These are phyloP conservation scores for Hemicrepidius hirtus DNA, from an alignment of 2,888 invertebrate genomes.

Conservation along the genomic window DNA sequence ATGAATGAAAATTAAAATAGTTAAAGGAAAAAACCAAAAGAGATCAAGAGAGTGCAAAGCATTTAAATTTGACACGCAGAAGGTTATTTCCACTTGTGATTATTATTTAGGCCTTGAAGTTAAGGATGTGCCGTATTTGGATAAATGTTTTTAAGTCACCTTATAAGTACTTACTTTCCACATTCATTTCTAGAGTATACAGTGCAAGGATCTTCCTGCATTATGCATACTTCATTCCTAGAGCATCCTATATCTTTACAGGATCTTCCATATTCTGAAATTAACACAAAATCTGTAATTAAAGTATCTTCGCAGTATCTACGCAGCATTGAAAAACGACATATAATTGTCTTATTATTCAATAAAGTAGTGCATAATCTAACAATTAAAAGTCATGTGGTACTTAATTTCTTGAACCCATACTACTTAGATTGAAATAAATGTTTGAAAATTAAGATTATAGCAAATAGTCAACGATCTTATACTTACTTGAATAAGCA, in stretches of 20 bases:
- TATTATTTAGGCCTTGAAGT: neutral
- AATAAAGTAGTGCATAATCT: no score
- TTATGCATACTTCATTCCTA: constrained; percentile 82
- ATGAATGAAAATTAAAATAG: no score
- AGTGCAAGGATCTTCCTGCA: constrained; percentile 83
- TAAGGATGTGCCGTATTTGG: neutral
- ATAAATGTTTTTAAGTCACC: neutral
- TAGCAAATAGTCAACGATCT: neutral
- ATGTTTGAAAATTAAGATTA: neutral
- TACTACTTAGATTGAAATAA: no score
- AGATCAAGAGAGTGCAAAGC: no score
- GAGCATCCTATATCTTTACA: constrained; percentile 87
- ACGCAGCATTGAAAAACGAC: no score
- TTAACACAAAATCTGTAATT: no score
- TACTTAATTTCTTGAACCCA: no score
- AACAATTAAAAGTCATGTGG: no score
- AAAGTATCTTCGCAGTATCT: no score
- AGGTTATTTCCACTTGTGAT: neutral
- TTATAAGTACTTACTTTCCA: constrained; percentile 67
- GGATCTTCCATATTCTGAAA: constrained; percentile 83
- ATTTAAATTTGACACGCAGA: no score
- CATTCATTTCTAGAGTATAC: constrained; percentile 74
- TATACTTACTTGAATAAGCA: constrained; percentile 61
- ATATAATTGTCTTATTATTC: no score
- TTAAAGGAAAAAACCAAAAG: no score